Evolutionary conservation across 2,888 invertebrate species (phyloP).

Genomic region (Sinohyriopsis cumingii): DNA sequence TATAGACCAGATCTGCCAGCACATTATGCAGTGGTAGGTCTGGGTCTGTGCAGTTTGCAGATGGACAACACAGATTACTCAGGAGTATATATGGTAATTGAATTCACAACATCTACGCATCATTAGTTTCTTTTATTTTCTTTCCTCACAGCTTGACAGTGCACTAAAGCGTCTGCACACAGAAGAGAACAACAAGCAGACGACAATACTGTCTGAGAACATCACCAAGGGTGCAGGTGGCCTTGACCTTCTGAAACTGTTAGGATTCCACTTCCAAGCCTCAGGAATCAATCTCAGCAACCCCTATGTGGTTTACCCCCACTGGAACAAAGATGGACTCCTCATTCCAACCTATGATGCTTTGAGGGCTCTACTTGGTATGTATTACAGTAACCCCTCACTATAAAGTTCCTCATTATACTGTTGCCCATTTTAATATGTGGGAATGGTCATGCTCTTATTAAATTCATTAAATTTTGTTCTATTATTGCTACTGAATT

Average conservation of each 20-base stretch:
- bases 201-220: slow-evolving; percentile 42
- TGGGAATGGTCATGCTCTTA: too few relatives aligned
- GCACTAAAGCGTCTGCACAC: slow-evolving; percentile 64
- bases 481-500: too few relatives aligned
- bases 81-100: too few relatives aligned
- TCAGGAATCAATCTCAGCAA: slow-evolving; percentile 44
- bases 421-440: too few relatives aligned
- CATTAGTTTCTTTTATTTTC: neutral
- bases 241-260: slow-evolving; percentile 57
- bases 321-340: slow-evolving; percentile 66
- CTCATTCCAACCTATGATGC: slow-evolving; percentile 63
- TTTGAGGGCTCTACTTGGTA: slow-evolving; percentile 43
- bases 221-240: slow-evolving; percentile 41
- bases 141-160: slow-evolving; percentile 56
- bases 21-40: too few relatives aligned
- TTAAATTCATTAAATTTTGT: too few relatives aligned
- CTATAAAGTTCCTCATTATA: too few relatives aligned
- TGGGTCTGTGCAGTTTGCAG: too few relatives aligned
- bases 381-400: neutral
- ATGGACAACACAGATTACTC: too few relatives aligned
- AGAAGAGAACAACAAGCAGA: slow-evolving; percentile 57
- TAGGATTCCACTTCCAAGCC: slow-evolving; percentile 68
- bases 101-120: neutral
- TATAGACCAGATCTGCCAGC: too few relatives aligned
- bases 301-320: slow-evolving; percentile 66